Evolutionary conservation across 2,113 vertebrate species (phyloP), one percentile per base, ranked within the genome.

Genomic region (Ictidomys tridecemlineatus): DNA sequence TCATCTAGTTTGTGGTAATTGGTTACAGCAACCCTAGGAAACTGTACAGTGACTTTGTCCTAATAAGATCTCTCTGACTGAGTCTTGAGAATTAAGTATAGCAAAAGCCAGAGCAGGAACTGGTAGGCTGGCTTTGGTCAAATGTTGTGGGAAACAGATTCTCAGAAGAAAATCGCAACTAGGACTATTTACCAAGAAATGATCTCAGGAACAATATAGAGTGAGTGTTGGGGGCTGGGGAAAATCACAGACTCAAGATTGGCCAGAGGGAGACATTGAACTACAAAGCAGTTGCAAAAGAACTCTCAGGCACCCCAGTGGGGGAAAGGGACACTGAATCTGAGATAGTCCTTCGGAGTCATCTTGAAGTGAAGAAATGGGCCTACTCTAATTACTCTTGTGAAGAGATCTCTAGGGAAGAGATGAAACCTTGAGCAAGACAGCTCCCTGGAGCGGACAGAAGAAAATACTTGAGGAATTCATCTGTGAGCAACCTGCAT

Each of bases 191-290:
- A 72, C 76, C 32, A 8, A 63, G 37, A 48, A 89, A 51, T 48
- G 20, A 4, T 65, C 48, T 89, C 28, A 42, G 90, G 53, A 91
- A 73, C 28, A 84, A 53, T 10, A 34, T 8, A 2, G 2, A 12
- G 13, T 86, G 13, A 34, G 37, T 8, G 13, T 30, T 58, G 4
- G 1, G 2, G 3, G 22, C 5, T 16, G 22, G 1, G 4, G 17
- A 39, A 30, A 16, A 37, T 28, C 26, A 72, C 32, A 48, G 32
- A 13, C 39, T 70, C 39, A n/a, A 7, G 26, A 14, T 8, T 32
- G 51, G 32, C 14, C 12, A 39, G 26, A 67, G 26, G 24, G 13
- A 72, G 84, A 56, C 26, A 37, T 20, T 16, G 28, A 89, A 39
- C 24, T 42, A 12, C 34, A 37, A 86, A 53, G 20, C 18, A n/a